Conservation (phyloP, 1,140 invertebrate genomes). For the Amyelois transitella region DNA sequence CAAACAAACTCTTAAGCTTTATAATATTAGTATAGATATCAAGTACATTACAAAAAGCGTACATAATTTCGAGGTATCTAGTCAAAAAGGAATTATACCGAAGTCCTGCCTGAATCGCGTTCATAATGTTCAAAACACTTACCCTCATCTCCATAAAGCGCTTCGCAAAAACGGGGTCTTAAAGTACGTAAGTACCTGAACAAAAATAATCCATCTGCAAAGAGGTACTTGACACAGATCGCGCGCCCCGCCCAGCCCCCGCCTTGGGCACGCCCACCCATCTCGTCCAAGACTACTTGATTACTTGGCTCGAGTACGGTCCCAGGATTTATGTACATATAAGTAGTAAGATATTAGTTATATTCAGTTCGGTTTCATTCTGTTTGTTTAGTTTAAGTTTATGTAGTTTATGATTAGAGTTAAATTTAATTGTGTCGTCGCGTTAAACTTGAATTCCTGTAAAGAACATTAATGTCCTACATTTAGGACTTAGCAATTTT, state of each 20-base stretch:
- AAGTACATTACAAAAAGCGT: no score
- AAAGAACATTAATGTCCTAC: no score
- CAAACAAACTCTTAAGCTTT: no score
- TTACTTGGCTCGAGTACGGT: background rate
- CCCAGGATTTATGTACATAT: constrained; percentile 5
- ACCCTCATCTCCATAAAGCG: background rate
- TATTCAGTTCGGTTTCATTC: background rate
- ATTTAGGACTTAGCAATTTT: no score
- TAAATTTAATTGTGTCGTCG: no score
- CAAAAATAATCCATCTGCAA: constrained; percentile 24
- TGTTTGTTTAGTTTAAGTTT: background rate
- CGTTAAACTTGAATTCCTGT: no score
- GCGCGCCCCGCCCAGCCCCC: constrained; percentile 20
- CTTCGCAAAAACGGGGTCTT: constrained; percentile 9
- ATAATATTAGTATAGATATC: no score
- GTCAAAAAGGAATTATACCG: background rate
- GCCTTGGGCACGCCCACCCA: constrained; percentile 30
- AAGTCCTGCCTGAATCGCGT: background rate
- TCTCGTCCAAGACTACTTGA: constrained; percentile 14
- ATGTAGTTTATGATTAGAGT: no score
- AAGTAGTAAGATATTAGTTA: no score
- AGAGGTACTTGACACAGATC: constrained; percentile 21
- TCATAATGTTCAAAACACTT: background rate
- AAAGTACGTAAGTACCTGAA: constrained; percentile 9
- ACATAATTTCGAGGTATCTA: background rate